These are phyloP conservation scores for Mycetomoellerius zeteki DNA, from an alignment of 1,140 invertebrate genomes.

Conservation along the genomic window DNA sequence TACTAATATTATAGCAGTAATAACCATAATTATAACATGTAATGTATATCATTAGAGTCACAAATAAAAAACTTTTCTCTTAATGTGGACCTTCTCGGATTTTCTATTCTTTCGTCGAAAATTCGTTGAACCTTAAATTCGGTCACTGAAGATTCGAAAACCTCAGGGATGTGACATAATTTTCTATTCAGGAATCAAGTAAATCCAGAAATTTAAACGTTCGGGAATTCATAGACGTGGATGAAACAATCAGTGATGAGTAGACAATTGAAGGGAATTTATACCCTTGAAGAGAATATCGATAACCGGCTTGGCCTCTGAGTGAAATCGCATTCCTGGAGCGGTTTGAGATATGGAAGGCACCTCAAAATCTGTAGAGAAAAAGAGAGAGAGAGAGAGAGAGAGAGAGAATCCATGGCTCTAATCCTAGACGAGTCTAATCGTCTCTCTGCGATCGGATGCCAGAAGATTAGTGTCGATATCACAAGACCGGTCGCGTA, in stretches of 20 bases:
- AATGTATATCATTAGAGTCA: no score
- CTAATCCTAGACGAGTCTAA: conserved; percentile 56
- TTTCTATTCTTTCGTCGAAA: neutral
- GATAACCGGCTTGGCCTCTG: neutral
- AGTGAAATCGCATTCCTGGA: conserved; percentile 44
- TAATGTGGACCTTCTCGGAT: neutral
- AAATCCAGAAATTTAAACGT: neutral
- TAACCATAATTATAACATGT: no score
- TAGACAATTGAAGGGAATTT: conserved; percentile 10
- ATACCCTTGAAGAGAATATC: neutral
- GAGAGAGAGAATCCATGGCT: neutral
- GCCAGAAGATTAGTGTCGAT: conserved; percentile 60
- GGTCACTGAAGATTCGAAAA: neutral
- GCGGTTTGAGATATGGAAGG: neutral
- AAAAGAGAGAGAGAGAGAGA: neutral
- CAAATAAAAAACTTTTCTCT: no score
- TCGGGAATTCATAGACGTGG: neutral
- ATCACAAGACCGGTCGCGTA: conserved; percentile 33
- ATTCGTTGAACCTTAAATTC: neutral
- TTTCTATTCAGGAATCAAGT: neutral
- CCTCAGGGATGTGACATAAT: neutral
- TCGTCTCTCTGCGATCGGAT: conserved; percentile 49
- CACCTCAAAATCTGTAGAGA: neutral
- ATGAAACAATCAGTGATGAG: neutral
- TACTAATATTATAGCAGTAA: no score